Evolutionary conservation across 2,888 invertebrate genomes (phyloP), one percentile per base, ranked within the genome.

Genomic region (Lathronympha strigana): DNA sequence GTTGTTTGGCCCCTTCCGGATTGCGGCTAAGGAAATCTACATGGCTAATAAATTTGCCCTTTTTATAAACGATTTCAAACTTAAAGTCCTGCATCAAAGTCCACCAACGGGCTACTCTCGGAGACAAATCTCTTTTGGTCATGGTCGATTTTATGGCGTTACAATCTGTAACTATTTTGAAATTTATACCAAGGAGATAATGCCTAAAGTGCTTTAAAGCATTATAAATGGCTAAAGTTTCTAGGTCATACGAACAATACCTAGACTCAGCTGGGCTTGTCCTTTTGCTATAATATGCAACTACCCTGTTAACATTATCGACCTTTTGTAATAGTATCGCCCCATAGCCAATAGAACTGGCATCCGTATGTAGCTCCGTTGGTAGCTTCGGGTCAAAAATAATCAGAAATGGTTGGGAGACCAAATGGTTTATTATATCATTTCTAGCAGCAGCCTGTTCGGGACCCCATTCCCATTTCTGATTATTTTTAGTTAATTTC

Each of bases 21-120:
- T 60, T 60, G 9, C 60, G 15, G 36, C 60, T 62, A 1, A 60
- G 23, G 38, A 60, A 60, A 50, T 60, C 60, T 6, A 60, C 60
- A 6, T 60, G 60, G 4, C 49, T 17, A 8, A 49, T 60, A n/a
- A 3, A 49, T 17, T 49, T 60, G 1, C 58, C 58, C 25, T 58
- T 58, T 21, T 33, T 31, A n/a, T 58, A 58, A 4, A 47, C 15
- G 8, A 58, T 58, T 33, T 58, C 58, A 15, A 58, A 47, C 2
- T 47, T n/a, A 33, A 58, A 58, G 9, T 57, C 57, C 15, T 58
- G 58, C n/a, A 58, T 6, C 2, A 15, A 58, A 2, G 58, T 58
- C 58, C 58, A 58, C 58, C 47, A 58, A 33, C 58, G 47, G 1
- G 58, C 58, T 2, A 58, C 47, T 15, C 58, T 13, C 1, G 58